Percentiles rank a stretch among this genome's conserved stretches.
phyloP scores from a whole-genome alignment of 2,113 vertebrate genomes.

The Hemibagrus wyckioides region DNA sequence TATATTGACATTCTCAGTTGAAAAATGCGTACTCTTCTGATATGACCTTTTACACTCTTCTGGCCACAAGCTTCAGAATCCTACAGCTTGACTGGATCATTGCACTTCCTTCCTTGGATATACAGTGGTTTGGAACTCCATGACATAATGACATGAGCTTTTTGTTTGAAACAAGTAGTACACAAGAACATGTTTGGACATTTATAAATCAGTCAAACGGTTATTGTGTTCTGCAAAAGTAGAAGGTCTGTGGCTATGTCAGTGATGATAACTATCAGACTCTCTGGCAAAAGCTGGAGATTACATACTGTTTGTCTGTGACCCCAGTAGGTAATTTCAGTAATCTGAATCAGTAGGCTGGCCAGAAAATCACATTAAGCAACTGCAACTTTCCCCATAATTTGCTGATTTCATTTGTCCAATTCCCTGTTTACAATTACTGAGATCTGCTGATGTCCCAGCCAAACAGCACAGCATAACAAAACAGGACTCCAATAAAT shows the following conservation, averaged over 20 bases:
- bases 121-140: neutral
- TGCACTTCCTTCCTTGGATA: neutral
- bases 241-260: neutral
- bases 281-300: no score
- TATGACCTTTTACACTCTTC: neutral
- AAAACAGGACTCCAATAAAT: neutral
- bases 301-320: neutral
- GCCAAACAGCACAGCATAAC: neutral
- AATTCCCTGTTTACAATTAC: constrained; percentile 4
- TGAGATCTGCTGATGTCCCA: neutral
- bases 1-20: neutral
- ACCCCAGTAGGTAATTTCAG: neutral
- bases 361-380: neutral
- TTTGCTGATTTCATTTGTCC: neutral
- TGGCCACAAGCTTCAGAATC: neutral
- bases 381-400: neutral
- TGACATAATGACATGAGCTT: neutral
- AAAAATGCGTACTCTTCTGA: neutral
- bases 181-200: no score
- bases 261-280: neutral
- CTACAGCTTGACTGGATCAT: neutral
- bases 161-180: neutral
- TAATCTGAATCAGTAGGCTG: neutral
- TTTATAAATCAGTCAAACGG: no score
- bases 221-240: neutral